Evolutionary conservation across 2,888 invertebrate species (phyloP), one percentile per base, ranked within the genome.

Genomic region (Slavum lentiscoides): DNA sequence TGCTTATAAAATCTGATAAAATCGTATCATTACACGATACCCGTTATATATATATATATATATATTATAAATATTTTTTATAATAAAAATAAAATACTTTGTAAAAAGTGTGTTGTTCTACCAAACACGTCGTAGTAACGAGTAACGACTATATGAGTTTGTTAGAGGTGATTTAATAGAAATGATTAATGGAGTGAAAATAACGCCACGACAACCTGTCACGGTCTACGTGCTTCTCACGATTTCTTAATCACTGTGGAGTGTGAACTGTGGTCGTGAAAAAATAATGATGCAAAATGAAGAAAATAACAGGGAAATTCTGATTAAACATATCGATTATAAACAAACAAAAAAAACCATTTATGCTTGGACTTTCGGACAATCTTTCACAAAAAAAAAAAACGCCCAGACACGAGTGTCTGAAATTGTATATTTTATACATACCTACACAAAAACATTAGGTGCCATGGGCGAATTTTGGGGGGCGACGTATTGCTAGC

Each of bases 141-240:
- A 17, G 49, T 69, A 74, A 61, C 53, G 15, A 73, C n/a, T 11
- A 55, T 43, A 23, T 43, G 30, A 62, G 68, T 68, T 43, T 49
- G 68, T 68, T 76, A 76, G n/a, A 76, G 53, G 62, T 70, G 70
- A 30, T 30, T 30, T 30, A 30, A 30, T 30, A 4, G 30, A 30
- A 43, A 43, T 43, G 43, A 77, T 70, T 77, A 77, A 77, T 77
- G 77, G 37, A 62, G 70, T 70, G 77, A 77, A 77, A 77, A 77
- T 77, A 77, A 69, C 68, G 43, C 77, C 39, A 77, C 69, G 39
- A 77, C 55, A 77, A 58, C 66, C 66, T 70, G 62, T 77, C 70
- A 77, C 62, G 77, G 77, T 15, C 19, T 21, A 55, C 30, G 37
- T 21, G 15, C 17, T 70, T 70, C 70, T 70, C 77, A 70, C 69